A percentile compares a stretch with the other conserved stretches of the same genome.
These are phyloP conservation scores for Triops cancriformis DNA, from an alignment of 1,140 invertebrate genomes.

Conservation along the genomic window DNA sequence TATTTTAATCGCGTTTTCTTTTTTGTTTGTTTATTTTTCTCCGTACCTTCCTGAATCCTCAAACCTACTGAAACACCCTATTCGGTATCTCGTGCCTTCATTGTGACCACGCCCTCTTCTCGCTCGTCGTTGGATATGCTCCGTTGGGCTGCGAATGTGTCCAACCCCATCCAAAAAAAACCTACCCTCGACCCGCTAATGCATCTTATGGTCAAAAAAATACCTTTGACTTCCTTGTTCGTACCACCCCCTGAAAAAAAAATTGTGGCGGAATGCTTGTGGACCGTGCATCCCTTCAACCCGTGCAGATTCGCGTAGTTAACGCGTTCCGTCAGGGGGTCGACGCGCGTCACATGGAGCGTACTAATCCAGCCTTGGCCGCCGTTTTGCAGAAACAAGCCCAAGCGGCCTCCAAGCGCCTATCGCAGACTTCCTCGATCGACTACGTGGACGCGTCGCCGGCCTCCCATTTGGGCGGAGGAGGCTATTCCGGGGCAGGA, in stretches of 20 bases:
- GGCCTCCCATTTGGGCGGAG: constrained; percentile 36
- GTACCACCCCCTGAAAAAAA: background rate
- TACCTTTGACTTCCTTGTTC: background rate
- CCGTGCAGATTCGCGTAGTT: constrained; percentile 93
- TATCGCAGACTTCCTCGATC: constrained; percentile 82
- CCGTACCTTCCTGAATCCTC: background rate
- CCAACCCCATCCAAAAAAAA: background rate
- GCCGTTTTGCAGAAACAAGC: constrained; percentile 85
- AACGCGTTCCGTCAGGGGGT: constrained; percentile 98
- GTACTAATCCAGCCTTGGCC: constrained; percentile 75
- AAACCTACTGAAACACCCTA: background rate
- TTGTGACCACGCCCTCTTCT: constrained; percentile 12
- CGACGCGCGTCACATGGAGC: constrained; percentile 86
- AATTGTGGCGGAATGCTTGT: background rate
- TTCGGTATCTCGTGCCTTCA: constrained; percentile 11
- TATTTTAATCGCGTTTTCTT: constrained; percentile 8
- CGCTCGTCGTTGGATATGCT: constrained; percentile 9
- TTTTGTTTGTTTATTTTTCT: constrained; percentile 9
- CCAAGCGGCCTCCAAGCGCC: constrained; percentile 62
- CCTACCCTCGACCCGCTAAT: background rate
- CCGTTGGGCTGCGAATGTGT: constrained; percentile 5
- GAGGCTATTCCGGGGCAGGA: background rate
- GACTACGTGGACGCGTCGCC: constrained; percentile 82
- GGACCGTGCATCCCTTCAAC: constrained; percentile 22
- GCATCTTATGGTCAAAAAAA: background rate